A percentile compares a stretch with the other conserved stretches of the same genome.
phyloP scores from a whole-genome alignment of 2,113 vertebrate genomes.

The Tyrannus savana region DNA sequence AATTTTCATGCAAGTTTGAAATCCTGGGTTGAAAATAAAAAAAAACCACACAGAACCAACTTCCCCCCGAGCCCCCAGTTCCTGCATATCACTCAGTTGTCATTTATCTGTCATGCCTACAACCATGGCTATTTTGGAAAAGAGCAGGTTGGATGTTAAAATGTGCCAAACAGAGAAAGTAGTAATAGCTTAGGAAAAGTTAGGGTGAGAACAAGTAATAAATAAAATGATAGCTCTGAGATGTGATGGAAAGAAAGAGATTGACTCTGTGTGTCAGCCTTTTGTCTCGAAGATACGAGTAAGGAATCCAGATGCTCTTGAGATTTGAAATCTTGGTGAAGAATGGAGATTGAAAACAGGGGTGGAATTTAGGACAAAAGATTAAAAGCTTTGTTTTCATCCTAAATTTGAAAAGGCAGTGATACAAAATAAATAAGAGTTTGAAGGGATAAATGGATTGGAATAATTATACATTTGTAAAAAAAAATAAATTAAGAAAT shows the following conservation, averaged over 20 bases:
- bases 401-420: background rate
- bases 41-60: background rate
- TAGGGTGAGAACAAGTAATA: background rate
- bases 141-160: background rate
- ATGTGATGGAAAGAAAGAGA: background rate
- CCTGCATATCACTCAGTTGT: background rate
- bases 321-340: background rate
- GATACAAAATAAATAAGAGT: background rate
- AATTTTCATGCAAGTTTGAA: background rate
- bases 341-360: background rate
- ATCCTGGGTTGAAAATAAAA: background rate
- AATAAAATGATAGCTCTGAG: background rate
- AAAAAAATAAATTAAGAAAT: background rate
- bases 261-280: background rate
- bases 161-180: background rate
- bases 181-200: background rate
- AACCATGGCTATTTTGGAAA: background rate
- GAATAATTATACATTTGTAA: background rate
- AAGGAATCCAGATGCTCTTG: background rate
- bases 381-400: background rate
- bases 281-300: background rate
- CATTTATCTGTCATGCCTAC: background rate
- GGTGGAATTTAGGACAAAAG: background rate
- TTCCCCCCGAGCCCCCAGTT: fast-evolving
- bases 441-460: background rate